phyloP scores from a whole-genome alignment of 2,113 vertebrate species.

The Rostratula benghalensis region DNA sequence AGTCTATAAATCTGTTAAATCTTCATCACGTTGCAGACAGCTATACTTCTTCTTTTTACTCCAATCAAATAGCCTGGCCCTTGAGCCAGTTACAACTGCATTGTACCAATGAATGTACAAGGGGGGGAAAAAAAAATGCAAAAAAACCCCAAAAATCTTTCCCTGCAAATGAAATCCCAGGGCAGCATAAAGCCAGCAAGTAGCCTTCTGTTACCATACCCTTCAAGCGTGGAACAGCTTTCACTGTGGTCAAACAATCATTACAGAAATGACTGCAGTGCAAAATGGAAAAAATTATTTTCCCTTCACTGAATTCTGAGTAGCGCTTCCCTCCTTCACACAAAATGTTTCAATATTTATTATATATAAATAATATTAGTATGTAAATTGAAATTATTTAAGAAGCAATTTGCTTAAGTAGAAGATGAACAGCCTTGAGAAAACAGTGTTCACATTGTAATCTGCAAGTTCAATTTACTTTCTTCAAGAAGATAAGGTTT shows the following conservation, averaged over 20 bases:
- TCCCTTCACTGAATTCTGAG: not conserved
- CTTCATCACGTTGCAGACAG: not conserved
- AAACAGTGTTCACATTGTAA: not conserved
- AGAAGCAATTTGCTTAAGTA: not conserved
- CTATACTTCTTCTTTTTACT: not conserved
- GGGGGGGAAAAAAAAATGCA: not conserved
- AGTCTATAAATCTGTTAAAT: not conserved
- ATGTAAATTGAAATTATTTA: not conserved
- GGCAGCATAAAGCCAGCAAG: not conserved
- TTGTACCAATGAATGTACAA: not conserved
- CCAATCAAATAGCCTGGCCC: not conserved
- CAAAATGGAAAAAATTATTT: not conserved
- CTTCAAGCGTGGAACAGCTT: not conserved
- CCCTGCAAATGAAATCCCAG: not conserved
- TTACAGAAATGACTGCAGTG: not conserved
- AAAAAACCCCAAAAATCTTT: not conserved
- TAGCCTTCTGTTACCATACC: not conserved
- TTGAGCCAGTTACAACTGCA: not conserved
- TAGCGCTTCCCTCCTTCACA: not conserved
- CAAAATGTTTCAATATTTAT: not conserved
- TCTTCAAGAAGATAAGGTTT: conserved; percentile 27
- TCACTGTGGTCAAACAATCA: not conserved
- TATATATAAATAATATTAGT: not conserved
- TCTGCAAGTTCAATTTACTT: conserved; percentile 8
- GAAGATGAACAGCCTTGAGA: not conserved